These are phyloP conservation scores for Ditula angustiorana DNA, from an alignment of 2,888 invertebrate genomes.

Conservation along the genomic window DNA sequence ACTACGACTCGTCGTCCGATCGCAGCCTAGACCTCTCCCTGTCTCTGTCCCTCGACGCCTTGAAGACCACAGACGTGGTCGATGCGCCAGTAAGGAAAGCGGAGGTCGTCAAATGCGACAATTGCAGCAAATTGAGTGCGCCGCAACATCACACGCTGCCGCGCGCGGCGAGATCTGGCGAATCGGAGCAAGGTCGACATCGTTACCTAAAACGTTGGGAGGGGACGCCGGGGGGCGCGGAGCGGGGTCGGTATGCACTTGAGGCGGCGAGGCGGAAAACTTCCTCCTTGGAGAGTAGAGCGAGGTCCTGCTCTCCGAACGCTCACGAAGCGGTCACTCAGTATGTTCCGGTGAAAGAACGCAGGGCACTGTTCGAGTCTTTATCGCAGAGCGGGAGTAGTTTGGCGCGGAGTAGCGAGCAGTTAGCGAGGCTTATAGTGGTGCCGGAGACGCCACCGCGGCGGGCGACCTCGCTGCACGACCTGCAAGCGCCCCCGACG, in stretches of 20 bases:
- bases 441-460: constrained; percentile 80
- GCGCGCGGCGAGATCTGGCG: constrained; percentile 71
- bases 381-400: constrained; percentile 87
- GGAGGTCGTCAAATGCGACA: constrained; percentile 78
- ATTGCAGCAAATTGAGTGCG: constrained; percentile 71
- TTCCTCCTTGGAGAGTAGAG: constrained; percentile 72
- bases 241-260: constrained; percentile 71
- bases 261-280: constrained; percentile 78
- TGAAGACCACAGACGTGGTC: constrained; percentile 75
- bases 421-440: constrained; percentile 72
- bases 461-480: constrained; percentile 88
- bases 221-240: constrained; percentile 72
- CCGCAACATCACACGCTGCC: constrained; percentile 76
- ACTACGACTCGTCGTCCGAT: constrained; percentile 84
- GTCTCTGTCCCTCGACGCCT: constrained; percentile 80
- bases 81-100: constrained; percentile 76
- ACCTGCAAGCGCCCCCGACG: constrained; percentile 83
- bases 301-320: constrained; percentile 80
- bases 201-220: constrained; percentile 80
- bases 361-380: constrained; percentile 89
- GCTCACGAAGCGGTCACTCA: constrained; percentile 81
- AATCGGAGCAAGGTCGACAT: constrained; percentile 73
- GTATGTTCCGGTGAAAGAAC: constrained; percentile 90
- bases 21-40: constrained; percentile 81
- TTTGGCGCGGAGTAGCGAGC: constrained; percentile 88